phyloP scores from a whole-genome alignment of 2,797 vertebrate species.

The Heteromormyrus szaboi region DNA sequence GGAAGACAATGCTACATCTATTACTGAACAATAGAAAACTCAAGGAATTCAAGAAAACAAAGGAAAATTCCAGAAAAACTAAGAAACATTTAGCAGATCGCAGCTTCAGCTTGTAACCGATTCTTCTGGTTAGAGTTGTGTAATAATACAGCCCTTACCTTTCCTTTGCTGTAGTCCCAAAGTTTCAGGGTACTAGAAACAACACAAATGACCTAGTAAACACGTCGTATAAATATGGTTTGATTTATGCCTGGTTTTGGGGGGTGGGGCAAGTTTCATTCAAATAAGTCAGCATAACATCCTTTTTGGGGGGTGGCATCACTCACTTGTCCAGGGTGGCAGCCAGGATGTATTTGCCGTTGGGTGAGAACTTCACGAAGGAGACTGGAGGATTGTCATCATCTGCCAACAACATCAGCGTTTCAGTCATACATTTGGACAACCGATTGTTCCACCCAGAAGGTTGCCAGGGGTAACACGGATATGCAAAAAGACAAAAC shows the following conservation, averaged over 20 bases:
- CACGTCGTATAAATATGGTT: background rate
- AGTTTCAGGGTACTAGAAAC: constrained; percentile 85
- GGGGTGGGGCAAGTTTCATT: background rate
- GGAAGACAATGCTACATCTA: background rate
- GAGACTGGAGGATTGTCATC: constrained; percentile 98
- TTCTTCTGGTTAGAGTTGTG: background rate
- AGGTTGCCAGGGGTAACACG: background rate
- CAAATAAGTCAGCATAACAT: background rate
- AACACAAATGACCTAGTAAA: background rate
- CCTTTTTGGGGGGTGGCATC: background rate
- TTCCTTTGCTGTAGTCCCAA: constrained; percentile 99
- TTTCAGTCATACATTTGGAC: background rate
- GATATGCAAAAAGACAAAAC: background rate
- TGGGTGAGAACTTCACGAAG: constrained; percentile 97
- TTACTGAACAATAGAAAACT: too few relatives aligned
- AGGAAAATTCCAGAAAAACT: background rate
- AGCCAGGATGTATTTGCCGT: constrained; percentile 97
- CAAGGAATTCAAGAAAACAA: background rate
- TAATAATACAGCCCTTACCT: constrained; percentile 59
- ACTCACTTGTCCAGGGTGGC: constrained; percentile 97
- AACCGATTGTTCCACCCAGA: background rate
- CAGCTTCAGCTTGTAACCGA: background rate
- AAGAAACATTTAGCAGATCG: background rate
- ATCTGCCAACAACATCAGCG: constrained; percentile 57
- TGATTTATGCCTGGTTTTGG: background rate